Conservation (phyloP, 2,888 invertebrate species). For the Euzophera pinguis region DNA sequence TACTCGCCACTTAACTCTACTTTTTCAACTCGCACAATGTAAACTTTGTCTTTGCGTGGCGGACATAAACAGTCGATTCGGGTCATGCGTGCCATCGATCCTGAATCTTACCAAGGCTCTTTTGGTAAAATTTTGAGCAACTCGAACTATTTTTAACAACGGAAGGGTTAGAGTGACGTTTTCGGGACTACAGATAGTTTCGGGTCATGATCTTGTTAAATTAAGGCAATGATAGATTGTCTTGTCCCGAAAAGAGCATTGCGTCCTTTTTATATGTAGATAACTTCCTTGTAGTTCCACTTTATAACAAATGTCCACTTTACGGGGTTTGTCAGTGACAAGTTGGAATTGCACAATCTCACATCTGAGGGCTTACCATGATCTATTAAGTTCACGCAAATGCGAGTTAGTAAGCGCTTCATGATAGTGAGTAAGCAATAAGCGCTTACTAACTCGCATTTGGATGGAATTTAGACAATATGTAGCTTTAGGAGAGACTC, state of each 20-base stretch:
- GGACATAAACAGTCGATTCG: constrained; percentile 24
- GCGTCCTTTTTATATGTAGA: too few relatives aligned
- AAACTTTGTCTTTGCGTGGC: constrained; percentile 16
- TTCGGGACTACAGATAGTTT: not conserved
- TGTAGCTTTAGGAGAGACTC: too few relatives aligned
- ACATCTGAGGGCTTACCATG: too few relatives aligned
- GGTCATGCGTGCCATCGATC: constrained; percentile 26
- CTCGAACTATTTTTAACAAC: constrained; percentile 3
- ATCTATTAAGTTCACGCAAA: too few relatives aligned
- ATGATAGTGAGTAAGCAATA: too few relatives aligned
- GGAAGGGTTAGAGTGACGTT: not conserved
- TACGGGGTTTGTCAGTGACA: too few relatives aligned
- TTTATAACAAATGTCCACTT: too few relatives aligned
- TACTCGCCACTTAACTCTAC: not conserved
- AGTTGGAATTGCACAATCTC: too few relatives aligned
- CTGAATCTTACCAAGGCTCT: constrained; percentile 10
- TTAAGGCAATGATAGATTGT: constrained; percentile 1
- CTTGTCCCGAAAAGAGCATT: not conserved
- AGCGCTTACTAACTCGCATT: too few relatives aligned
- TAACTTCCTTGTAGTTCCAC: too few relatives aligned
- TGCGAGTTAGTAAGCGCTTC: too few relatives aligned
- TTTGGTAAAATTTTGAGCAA: constrained; percentile 10
- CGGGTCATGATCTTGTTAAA: not conserved
- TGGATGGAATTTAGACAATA: too few relatives aligned
- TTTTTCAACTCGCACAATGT: not conserved